A percentile compares a stretch with the other conserved stretches of the same genome.
phyloP scores from a whole-genome alignment of 23 tunicate species.

The Halocynthia aurantium region DNA sequence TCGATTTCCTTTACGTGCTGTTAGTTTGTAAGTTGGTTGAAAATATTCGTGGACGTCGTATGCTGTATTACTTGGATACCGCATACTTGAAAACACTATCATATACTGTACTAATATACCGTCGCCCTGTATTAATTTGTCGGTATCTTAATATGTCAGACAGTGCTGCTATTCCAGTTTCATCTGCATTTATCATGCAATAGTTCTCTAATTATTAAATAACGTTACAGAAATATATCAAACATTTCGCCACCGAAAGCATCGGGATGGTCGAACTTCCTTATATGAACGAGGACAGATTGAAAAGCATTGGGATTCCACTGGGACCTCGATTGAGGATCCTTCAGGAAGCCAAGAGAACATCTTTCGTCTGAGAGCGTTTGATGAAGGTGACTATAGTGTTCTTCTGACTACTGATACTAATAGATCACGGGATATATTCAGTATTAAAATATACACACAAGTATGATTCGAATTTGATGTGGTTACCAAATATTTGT shows the following conservation, averaged over 20 bases:
- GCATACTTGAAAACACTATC: too few relatives aligned
- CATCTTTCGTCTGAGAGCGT: constrained; percentile 59
- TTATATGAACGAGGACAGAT: constrained; percentile 79
- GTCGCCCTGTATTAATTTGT: too few relatives aligned
- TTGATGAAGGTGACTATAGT: too few relatives aligned
- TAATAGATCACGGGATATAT: background rate
- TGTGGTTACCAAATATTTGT: too few relatives aligned
- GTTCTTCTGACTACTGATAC: too few relatives aligned
- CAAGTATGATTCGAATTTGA: too few relatives aligned
- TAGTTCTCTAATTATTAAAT: background rate
- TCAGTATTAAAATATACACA: background rate
- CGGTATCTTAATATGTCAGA: too few relatives aligned
- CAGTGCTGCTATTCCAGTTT: too few relatives aligned
- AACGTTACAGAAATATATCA: constrained; percentile 60
- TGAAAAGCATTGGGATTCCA: constrained; percentile 84
- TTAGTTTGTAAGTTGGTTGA: background rate
- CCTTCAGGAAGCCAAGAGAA: constrained; percentile 84
- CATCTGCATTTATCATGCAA: too few relatives aligned
- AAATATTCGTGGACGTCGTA: too few relatives aligned
- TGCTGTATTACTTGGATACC: too few relatives aligned
- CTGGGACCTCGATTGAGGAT: constrained; percentile 81
- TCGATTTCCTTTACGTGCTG: background rate
- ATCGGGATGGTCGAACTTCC: constrained; percentile 93
- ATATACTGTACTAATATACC: too few relatives aligned
- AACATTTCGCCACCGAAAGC: constrained; percentile 64